Conservation (phyloP, 1,140 invertebrate genomes). For the Megalonaias nervosa region DNA sequence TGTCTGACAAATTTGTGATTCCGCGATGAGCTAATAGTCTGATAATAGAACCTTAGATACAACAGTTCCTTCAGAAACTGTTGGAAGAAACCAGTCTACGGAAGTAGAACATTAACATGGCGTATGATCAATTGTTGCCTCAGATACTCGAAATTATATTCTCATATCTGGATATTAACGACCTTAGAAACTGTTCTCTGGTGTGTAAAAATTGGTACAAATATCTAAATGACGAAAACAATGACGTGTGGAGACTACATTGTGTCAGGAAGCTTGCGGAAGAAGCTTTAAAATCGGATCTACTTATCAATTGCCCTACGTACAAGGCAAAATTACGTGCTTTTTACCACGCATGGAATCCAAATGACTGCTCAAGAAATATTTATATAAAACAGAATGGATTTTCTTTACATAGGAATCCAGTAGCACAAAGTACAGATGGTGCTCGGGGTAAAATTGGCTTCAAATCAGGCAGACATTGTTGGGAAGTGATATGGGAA, state of each 20-base stretch:
- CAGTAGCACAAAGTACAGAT: slow-evolving; percentile 98
- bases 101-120: slow-evolving; percentile 44
- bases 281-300: slow-evolving; percentile 93
- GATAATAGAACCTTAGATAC: not conserved
- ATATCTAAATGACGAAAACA: slow-evolving; percentile 94
- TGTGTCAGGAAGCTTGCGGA: slow-evolving; percentile 90
- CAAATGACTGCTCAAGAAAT: slow-evolving; percentile 96
- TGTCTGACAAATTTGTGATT: not conserved
- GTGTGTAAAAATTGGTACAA: slow-evolving; percentile 96
- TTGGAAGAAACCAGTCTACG: slow-evolving; percentile 1
- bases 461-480: slow-evolving; percentile 93
- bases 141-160: slow-evolving; percentile 94
- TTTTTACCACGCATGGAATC: slow-evolving; percentile 97
- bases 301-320: slow-evolving; percentile 89
- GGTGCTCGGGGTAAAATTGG: slow-evolving; percentile 95
- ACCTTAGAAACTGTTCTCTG: slow-evolving; percentile 89
- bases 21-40: not conserved
- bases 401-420: slow-evolving; percentile 97
- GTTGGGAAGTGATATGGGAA: slow-evolving; percentile 99
- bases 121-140: slow-evolving; percentile 76
- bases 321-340: slow-evolving; percentile 96
- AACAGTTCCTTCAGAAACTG: not conserved
- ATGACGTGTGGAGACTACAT: slow-evolving; percentile 94
- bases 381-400: slow-evolving; percentile 98
- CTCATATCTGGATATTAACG: slow-evolving; percentile 90